Conservation (phyloP, 2,113 vertebrate genomes). For the Merops nubicus region DNA sequence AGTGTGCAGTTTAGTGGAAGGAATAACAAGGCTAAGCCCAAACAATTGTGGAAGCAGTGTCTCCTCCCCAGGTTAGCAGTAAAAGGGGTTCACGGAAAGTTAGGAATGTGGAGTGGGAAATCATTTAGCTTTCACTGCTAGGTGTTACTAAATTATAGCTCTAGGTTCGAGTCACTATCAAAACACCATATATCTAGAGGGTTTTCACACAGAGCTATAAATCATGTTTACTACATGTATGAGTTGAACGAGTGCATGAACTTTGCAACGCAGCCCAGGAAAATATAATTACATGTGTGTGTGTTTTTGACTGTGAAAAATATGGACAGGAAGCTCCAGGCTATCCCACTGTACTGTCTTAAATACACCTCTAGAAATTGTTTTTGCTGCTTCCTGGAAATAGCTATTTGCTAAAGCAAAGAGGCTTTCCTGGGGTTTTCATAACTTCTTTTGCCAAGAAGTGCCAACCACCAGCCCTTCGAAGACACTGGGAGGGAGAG, state of each 20-base stretch:
- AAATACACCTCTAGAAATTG: not conserved
- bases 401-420: not conserved
- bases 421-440: not conserved
- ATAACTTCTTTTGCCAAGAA: not conserved
- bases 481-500: not conserved
- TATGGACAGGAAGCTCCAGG: conserved; percentile 23
- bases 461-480: not conserved
- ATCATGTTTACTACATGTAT: conserved; percentile 60
- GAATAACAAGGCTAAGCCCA: conserved; percentile 32
- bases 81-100: conserved; percentile 70
- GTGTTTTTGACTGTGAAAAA: conserved; percentile 50
- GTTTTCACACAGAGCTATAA: conserved; percentile 62
- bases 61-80: conserved; percentile 62
- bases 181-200: conserved; percentile 63
- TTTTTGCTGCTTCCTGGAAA: conserved; percentile 35
- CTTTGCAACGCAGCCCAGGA: conserved; percentile 27
- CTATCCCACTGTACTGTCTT: not conserved
- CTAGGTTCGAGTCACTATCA: conserved; percentile 57
- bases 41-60: conserved; percentile 53
- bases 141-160: conserved; percentile 69
- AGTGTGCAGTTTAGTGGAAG: not conserved
- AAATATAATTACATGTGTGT: conserved; percentile 43
- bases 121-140: conserved; percentile 68
- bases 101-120: conserved; percentile 74
- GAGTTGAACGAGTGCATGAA: conserved; percentile 45